Evolutionary conservation across 2,888 invertebrate species (phyloP).

Genomic region (Petrolisthes manimaculis): DNA sequence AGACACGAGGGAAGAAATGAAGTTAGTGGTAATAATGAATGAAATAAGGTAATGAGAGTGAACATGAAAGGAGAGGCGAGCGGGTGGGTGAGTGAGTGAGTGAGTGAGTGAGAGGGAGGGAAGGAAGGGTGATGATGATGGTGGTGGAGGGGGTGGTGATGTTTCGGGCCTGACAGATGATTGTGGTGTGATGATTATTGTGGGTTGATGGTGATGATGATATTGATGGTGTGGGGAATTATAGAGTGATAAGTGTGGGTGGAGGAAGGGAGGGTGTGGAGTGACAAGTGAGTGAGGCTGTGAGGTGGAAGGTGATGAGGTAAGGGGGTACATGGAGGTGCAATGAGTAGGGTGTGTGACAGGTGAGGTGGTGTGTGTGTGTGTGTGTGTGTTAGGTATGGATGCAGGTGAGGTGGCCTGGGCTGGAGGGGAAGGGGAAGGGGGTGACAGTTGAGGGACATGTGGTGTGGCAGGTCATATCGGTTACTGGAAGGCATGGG

Average conservation of each 20-base stretch:
- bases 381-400: too few relatives aligned
- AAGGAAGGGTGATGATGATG: not conserved
- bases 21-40: not conserved
- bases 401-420: too few relatives aligned
- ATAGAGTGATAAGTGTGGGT: not conserved
- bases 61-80: not conserved
- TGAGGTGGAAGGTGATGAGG: too few relatives aligned
- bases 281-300: too few relatives aligned
- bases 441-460: not conserved
- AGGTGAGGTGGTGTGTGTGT: too few relatives aligned
- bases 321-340: too few relatives aligned
- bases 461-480: constrained; percentile 4
- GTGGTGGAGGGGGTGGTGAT: not conserved
- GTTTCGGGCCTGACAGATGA: too few relatives aligned
- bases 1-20: not conserved
- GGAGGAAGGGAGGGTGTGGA: not conserved
- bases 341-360: too few relatives aligned
- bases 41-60: not conserved
- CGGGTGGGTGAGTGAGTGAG: not conserved
- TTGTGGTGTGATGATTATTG: not conserved
- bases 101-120: not conserved
- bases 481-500: not conserved
- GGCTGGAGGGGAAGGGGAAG: too few relatives aligned
- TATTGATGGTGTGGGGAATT: not conserved
- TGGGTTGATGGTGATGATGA: not conserved